Evolutionary conservation across 2,797 vertebrate species (phyloP).

Genomic region (Synaphobranchus kaupii): DNA sequence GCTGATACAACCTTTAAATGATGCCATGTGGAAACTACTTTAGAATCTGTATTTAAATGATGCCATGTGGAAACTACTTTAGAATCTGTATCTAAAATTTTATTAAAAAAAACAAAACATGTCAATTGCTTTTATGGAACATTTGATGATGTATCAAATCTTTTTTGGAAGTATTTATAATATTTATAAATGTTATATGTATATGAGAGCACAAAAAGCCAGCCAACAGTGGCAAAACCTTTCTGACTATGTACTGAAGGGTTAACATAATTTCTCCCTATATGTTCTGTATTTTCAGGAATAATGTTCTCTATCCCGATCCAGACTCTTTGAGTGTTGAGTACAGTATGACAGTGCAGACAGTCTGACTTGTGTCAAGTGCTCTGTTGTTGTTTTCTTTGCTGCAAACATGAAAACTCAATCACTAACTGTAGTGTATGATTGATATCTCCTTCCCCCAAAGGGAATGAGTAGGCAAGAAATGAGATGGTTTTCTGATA

Average conservation of each 20-base stretch:
- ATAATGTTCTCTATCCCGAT: background rate
- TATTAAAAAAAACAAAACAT: background rate
- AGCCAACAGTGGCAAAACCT: background rate
- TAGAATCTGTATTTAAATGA: background rate
- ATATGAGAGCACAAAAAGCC: background rate
- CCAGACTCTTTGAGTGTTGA: background rate
- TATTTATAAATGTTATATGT: background rate
- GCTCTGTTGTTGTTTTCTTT: background rate
- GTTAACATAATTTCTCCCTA: background rate
- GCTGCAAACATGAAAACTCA: background rate
- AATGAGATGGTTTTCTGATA: background rate
- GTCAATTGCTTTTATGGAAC: background rate
- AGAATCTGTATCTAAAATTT: background rate
- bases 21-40: background rate
- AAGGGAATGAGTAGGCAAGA: conserved; percentile 4
- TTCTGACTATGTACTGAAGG: background rate
- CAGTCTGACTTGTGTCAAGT: background rate
- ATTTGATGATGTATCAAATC: background rate
- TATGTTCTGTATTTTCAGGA: background rate
- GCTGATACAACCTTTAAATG: too few relatives aligned
- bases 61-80: too few relatives aligned
- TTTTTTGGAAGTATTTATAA: too few relatives aligned
- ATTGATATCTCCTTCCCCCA: conserved; percentile 11
- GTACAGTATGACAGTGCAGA: background rate
- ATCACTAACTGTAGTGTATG: background rate